Evolutionary conservation across 2,888 invertebrate species (phyloP).

Genomic region (Pycnomerus fuliginosus): DNA sequence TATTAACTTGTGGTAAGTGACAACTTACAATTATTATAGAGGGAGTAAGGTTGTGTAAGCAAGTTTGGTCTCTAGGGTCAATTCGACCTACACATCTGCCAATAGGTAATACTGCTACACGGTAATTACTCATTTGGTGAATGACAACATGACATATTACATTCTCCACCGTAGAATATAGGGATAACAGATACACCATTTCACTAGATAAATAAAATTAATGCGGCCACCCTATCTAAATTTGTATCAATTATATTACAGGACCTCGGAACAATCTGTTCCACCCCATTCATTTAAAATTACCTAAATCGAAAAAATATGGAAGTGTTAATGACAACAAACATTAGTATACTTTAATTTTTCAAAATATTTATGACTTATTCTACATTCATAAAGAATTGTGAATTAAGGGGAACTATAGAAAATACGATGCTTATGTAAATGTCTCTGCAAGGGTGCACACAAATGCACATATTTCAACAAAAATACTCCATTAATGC

Average conservation of each 20-base stretch:
- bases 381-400: neutral
- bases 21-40: neutral
- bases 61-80: slow-evolving; percentile 41
- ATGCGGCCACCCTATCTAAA: slow-evolving; percentile 28
- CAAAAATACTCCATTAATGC: slow-evolving; percentile 2
- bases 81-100: slow-evolving; percentile 49
- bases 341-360: neutral
- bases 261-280: neutral
- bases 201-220: slow-evolving; percentile 35
- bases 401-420: slow-evolving; percentile 1
- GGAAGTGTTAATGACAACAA: neutral
- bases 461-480: slow-evolving; percentile 4
- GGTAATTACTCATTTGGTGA: slow-evolving; percentile 51
- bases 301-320: no score
- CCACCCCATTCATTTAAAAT: neutral
- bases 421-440: slow-evolving; percentile 1
- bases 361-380: neutral
- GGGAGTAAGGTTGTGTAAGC: slow-evolving; percentile 20
- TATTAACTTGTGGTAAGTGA: neutral
- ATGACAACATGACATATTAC: slow-evolving; percentile 52
- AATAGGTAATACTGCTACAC: slow-evolving; percentile 47
- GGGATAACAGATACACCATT: slow-evolving; percentile 34
- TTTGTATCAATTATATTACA: slow-evolving; percentile 19
- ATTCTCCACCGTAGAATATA: slow-evolving; percentile 40
- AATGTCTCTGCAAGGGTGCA: slow-evolving; percentile 1